Conservation (phyloP, 2,113 vertebrate species). For the Sula dactylatra region DNA sequence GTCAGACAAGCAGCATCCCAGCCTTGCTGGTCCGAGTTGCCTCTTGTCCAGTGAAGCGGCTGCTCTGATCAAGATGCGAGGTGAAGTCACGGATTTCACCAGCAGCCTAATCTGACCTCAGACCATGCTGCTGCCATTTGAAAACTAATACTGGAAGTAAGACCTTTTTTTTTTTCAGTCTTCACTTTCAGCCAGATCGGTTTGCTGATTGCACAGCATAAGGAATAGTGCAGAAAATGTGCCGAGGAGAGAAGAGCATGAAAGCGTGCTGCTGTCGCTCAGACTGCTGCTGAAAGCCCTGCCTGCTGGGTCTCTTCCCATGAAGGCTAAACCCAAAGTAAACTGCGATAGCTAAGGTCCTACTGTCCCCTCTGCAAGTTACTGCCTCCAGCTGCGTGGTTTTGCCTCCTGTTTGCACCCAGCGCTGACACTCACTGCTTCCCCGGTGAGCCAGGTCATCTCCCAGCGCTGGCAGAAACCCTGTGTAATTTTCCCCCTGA, state of each 20-base stretch:
- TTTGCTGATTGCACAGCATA: not conserved
- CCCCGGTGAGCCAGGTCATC: not conserved
- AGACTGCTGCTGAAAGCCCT: not conserved
- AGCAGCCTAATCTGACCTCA: not conserved
- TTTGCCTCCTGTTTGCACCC: not conserved
- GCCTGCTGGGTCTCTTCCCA: not conserved
- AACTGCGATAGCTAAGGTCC: not conserved
- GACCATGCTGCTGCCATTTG: not conserved
- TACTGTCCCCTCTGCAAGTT: not conserved
- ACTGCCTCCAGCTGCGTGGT: not conserved
- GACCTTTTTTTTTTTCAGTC: not conserved
- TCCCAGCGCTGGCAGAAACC: not conserved
- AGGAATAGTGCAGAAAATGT: not conserved
- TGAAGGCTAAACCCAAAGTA: not conserved
- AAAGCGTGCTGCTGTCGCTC: not conserved
- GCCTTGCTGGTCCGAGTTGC: not conserved
- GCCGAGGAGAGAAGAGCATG: not conserved
- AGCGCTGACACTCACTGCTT: fast-evolving
- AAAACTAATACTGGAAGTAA: not conserved
- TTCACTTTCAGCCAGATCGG: not conserved
- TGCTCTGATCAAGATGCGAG: not conserved
- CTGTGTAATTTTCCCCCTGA: not conserved
- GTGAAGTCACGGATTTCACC: not conserved
- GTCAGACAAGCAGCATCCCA: not conserved
- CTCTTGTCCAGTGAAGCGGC: not conserved